Base-by-base conservation (phyloP, 2,888 invertebrate genomes). In the Euphydryas editha region DNA sequence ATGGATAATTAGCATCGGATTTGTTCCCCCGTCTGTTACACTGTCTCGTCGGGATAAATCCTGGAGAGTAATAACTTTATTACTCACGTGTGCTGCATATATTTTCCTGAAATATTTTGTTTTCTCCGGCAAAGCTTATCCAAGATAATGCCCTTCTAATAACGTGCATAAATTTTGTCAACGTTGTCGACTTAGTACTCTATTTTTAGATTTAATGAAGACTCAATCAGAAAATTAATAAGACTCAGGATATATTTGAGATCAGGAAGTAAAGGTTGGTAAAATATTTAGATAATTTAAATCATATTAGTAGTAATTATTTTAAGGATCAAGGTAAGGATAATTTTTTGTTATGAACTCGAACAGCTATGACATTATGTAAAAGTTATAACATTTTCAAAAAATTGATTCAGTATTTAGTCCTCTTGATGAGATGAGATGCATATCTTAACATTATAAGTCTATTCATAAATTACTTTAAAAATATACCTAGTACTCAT, bases 1-100 rank as follows among this genome's bases (percentile, higher is more conserved):
- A 85, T 82, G 82, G 85, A 78, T 88, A 88, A 90, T 90, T 89
- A 88, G 86, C 84, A 79, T 77, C 74, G 84, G 85, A 88, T 89
- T 86, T 86, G 85, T 84, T 82, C 84, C 77, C 83, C 85, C 87
- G 80, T 85, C 84, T 87, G 83, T 81, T 82, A 85, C 80, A 77
- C 76, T 81, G 80, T 78, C 78, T 77, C 79, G 68, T 67, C 72
- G 70, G 71, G 64, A 74, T 72, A 75, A 79, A 79, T 77, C 77
- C 68, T 68, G 68, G 70, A 39, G 63, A 65, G 67, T 75, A 77
- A 75, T 74, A 69, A 79, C 76, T 78, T 79, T 81, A 83, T 80
- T 81, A 77, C 76, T 72, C 30, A 59, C 62, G 72, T 69, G 71
- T 72, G 69, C 71, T 70, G 75, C 71, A 71, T 70, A 67, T 70